A percentile compares a stretch with the other conserved stretches of the same genome.
Evolutionary conservation across 2,113 vertebrate genomes (phyloP).

Genomic region (Phasianus colchicus): DNA sequence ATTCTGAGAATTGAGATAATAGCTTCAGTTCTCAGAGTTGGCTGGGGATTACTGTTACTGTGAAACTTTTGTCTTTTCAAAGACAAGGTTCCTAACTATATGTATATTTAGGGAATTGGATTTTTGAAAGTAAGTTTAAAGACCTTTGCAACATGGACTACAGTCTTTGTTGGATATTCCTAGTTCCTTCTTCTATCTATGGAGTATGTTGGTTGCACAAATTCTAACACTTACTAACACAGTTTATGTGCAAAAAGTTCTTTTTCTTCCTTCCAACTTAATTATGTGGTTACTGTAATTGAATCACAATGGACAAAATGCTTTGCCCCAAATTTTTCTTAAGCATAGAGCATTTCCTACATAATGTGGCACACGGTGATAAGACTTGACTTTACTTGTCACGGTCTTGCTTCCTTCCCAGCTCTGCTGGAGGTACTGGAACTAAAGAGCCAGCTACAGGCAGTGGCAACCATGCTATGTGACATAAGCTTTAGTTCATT

Average conservation of each 20-base stretch:
- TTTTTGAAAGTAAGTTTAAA: not conserved
- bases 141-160: not conserved
- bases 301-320: not conserved
- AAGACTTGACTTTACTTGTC: not conserved
- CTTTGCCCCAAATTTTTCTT: not conserved
- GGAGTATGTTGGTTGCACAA: not conserved
- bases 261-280: not conserved
- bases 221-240: not conserved
- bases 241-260: not conserved
- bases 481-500: not conserved
- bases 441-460: not conserved
- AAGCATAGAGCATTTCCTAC: not conserved
- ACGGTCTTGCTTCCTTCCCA: not conserved
- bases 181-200: not conserved
- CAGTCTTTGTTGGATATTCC: not conserved
- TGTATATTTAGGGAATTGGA: not conserved
- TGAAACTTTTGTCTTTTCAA: not conserved
- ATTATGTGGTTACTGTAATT: not conserved
- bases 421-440: not conserved
- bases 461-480: not conserved
- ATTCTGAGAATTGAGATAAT: not conserved
- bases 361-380: not conserved
- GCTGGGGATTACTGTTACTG: fast-evolving
- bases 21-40: not conserved
- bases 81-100: not conserved